Evolutionary conservation across 2,113 vertebrate genomes (phyloP).

Genomic region (Cacatua alba): DNA sequence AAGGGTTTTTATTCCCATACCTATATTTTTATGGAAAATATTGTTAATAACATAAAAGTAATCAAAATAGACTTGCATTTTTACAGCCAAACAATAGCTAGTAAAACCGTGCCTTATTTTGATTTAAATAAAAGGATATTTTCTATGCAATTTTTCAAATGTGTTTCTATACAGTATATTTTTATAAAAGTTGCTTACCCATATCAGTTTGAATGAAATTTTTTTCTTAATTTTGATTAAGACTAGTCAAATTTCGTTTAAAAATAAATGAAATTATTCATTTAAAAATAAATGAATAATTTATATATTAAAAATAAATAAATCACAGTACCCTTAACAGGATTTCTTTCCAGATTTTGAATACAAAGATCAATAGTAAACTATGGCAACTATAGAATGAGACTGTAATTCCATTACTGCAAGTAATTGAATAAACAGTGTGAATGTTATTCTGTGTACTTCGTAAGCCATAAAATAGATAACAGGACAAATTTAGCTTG

Average conservation of each 20-base stretch:
- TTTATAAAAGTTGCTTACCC: constrained; percentile 64
- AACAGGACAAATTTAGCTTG: neutral
- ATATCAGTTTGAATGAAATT: neutral
- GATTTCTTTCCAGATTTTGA: neutral
- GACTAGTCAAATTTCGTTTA: neutral
- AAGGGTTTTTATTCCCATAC: constrained; percentile 57
- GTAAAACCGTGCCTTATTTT: constrained; percentile 77
- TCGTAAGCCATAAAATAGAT: constrained; percentile 7
- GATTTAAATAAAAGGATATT: constrained; percentile 72
- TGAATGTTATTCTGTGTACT: neutral
- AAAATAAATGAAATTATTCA: neutral
- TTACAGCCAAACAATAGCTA: constrained; percentile 61
- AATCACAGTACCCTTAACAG: neutral
- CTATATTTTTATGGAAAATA: constrained; percentile 73
- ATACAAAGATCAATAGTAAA: neutral
- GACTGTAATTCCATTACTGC: neutral
- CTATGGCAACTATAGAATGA: neutral
- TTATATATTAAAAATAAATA: no score
- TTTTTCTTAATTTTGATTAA: constrained; percentile 26
- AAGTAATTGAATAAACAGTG: neutral
- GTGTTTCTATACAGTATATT: constrained; percentile 74
- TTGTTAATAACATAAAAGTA: constrained; percentile 44
- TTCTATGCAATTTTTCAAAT: constrained; percentile 70
- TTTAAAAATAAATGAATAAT: no score
- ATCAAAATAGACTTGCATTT: constrained; percentile 61